Evolutionary conservation across 2,888 invertebrate genomes (phyloP), one percentile per base, ranked within the genome.

Genomic region (Oligia latruncula): DNA sequence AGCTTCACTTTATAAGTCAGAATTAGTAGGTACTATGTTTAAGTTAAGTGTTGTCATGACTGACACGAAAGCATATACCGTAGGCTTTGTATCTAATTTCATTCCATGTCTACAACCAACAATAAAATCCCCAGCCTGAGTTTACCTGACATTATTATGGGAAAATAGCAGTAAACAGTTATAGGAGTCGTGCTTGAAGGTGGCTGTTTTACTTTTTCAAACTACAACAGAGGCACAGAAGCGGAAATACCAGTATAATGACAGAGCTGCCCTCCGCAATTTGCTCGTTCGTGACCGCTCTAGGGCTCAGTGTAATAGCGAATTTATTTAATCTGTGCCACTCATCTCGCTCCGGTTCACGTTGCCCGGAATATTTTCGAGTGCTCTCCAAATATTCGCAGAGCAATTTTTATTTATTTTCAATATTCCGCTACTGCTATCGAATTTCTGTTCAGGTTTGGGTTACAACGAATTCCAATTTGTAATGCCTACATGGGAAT

Each of bases 221-320:
- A 77, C 35, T 73, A 71, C 74, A 81, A 81, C 84, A 71, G 83
- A 77, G 77, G 84, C 77, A 85, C 87, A 88, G 90, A 89, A 91
- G 91, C 94, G 93, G 93, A 94, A 94, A 94, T 93, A 87, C 92
- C 93, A 85, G 78, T n/a, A 86, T 94, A 93, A 94, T 94, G 90
- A 90, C 87, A 87, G 89, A 83, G 86, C 78, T 85, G 86, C 84
- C 89, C 81, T 86, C 81, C 55, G 89, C 92, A 92, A 92, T 92
- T 92, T 92, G 89, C 89, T 77, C 84, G 90, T 88, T 92, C 93
- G 92, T 93, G 94, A 91, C 91, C 90, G 92, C 92, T 90, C 80
- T 85, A 91, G 92, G 92, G 91, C 90, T 77, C 70, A 35, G 71
- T 65, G 78, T 81, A 81, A 84, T 87, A 80, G 84, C 83, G 81